A percentile compares a stretch with the other conserved stretches of the same genome.
Conservation (phyloP, 2,888 invertebrate species). For the Hoplodrina ambigua region DNA sequence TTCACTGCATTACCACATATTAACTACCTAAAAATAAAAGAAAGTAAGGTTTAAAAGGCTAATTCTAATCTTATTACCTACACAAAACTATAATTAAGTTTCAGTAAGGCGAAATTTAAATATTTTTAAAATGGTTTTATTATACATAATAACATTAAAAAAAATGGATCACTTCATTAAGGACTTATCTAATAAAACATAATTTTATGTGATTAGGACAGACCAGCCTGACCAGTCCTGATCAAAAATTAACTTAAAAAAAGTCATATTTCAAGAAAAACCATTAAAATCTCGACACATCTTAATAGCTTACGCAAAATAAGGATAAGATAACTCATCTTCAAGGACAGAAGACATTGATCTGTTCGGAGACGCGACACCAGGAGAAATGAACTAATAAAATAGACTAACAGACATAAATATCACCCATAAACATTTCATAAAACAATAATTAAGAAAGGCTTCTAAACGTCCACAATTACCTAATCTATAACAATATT, state of each 20-base stretch:
- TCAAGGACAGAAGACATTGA: slow-evolving; percentile 41
- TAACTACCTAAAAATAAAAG: too few relatives aligned
- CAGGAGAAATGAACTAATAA: slow-evolving; percentile 55
- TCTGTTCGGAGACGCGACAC: slow-evolving; percentile 40
- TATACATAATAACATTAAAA: too few relatives aligned
- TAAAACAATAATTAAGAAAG: slow-evolving; percentile 57
- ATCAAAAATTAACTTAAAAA: neutral
- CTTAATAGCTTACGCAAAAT: slow-evolving; percentile 27
- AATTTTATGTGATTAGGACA: neutral
- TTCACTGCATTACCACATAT: too few relatives aligned
- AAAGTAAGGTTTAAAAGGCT: too few relatives aligned
- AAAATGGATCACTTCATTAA: too few relatives aligned
- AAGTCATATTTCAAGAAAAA: neutral
- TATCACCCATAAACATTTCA: slow-evolving; percentile 51
- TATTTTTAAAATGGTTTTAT: too few relatives aligned
- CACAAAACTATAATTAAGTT: too few relatives aligned
- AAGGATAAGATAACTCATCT: slow-evolving; percentile 29
- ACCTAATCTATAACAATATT: slow-evolving; percentile 20
- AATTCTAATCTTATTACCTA: too few relatives aligned
- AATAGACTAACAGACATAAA: slow-evolving; percentile 58
- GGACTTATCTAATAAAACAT: neutral
- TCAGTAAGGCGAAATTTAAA: too few relatives aligned
- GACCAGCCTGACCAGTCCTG: neutral
- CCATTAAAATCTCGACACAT: slow-evolving; percentile 20
- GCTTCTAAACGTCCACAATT: slow-evolving; percentile 34